These are phyloP conservation scores for Tachycineta bicolor DNA, from an alignment of 2,113 vertebrate genomes.

Conservation along the genomic window DNA sequence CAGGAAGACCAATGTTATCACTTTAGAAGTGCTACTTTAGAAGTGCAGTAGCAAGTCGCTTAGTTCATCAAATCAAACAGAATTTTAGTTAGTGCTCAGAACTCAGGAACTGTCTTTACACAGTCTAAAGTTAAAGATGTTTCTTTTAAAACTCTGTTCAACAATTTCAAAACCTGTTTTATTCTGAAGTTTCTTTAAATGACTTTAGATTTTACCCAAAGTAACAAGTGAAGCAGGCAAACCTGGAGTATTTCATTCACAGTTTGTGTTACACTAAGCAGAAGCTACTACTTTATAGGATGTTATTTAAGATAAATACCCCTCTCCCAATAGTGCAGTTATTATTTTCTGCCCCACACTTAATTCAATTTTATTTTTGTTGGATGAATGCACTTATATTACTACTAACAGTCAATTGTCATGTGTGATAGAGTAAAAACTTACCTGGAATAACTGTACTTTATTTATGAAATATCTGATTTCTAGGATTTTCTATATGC, in stretches of 20 bases:
- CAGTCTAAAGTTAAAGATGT: neutral
- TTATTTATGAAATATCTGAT: neutral
- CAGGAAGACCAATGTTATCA: neutral
- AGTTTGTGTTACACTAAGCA: neutral
- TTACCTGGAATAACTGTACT: neutral
- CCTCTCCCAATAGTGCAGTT: neutral
- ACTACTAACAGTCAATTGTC: neutral
- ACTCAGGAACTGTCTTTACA: neutral
- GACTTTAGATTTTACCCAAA: neutral
- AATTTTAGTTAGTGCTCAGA: neutral
- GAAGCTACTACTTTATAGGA: neutral
- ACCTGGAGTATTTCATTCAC: neutral
- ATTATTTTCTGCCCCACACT: neutral
- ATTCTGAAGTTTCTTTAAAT: neutral
- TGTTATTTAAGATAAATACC: neutral
- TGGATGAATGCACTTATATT: neutral
- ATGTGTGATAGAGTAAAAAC: neutral
- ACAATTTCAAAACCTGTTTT: neutral
- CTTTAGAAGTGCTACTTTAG: neutral
- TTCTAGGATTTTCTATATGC: neutral
- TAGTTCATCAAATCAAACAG: neutral
- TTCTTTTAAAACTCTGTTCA: neutral
- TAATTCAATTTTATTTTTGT: neutral
- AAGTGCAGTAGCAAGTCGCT: neutral
- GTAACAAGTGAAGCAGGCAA: slow-evolving; percentile 14